Conservation (phyloP, 1,140 invertebrate species). For the Bombus terrestris region DNA sequence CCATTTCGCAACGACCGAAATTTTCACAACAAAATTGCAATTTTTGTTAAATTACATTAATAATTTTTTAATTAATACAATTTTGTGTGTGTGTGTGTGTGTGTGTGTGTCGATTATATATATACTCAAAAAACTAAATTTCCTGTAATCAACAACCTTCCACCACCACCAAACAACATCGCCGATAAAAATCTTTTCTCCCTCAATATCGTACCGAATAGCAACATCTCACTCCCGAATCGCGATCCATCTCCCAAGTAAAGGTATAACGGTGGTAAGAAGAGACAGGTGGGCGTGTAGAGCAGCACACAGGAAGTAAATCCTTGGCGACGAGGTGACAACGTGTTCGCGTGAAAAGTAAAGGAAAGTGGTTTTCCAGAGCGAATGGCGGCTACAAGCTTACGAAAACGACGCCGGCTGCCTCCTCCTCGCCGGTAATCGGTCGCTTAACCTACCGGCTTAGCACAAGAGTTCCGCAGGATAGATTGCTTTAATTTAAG, state of each 20-base stretch:
- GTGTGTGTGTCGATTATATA: no score
- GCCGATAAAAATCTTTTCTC: neutral
- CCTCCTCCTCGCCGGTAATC: slow-evolving; percentile 48
- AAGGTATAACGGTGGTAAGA: neutral
- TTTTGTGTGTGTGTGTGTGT: no score
- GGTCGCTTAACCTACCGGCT: slow-evolving; percentile 77
- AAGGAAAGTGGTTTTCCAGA: slow-evolving; percentile 55
- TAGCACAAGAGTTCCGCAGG: slow-evolving; percentile 77
- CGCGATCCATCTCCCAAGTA: neutral
- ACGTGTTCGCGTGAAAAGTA: slow-evolving; percentile 67
- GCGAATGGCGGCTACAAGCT: slow-evolving; percentile 20
- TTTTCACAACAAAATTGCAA: neutral
- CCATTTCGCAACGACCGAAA: neutral
- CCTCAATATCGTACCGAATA: neutral
- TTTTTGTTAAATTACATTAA: neutral
- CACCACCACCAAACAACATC: neutral
- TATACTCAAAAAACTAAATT: no score
- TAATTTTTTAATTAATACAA: no score
- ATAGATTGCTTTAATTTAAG: slow-evolving; percentile 81
- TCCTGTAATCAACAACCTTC: no score
- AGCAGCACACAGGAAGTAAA: slow-evolving; percentile 32
- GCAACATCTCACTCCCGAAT: neutral
- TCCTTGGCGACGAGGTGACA: slow-evolving; percentile 58
- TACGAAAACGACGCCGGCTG: slow-evolving; percentile 39
- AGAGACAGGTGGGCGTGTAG: neutral